Percentiles rank a stretch among this genome's conserved stretches.
These are phyloP conservation scores for Pyrgilauda ruficollis DNA, from an alignment of 2,113 vertebrate genomes.

Conservation along the genomic window DNA sequence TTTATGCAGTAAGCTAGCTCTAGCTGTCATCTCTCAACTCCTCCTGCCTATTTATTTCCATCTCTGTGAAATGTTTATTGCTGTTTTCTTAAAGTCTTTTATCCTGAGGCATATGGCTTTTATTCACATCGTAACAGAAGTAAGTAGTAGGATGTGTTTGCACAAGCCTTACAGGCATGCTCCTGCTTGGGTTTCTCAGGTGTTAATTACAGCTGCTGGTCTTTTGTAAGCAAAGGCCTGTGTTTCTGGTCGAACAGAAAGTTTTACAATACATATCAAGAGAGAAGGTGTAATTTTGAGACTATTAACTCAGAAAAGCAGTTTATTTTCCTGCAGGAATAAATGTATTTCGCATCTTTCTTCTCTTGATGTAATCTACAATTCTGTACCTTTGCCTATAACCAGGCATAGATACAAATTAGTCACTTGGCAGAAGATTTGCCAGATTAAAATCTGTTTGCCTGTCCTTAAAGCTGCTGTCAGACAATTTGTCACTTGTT, in stretches of 20 bases:
- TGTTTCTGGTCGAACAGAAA: background rate
- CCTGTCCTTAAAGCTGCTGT: background rate
- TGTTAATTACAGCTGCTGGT: background rate
- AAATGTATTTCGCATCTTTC: background rate
- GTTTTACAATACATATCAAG: background rate
- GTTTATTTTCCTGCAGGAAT: background rate
- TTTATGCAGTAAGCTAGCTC: background rate
- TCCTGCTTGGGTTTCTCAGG: background rate
- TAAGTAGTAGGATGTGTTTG: background rate
- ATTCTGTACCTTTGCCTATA: background rate
- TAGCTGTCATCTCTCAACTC: background rate
- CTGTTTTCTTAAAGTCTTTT: background rate
- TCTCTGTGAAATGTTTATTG: background rate
- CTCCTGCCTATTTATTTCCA: background rate
- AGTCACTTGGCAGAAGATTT: background rate
- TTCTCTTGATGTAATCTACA: background rate
- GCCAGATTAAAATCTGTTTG: background rate
- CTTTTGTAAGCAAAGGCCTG: background rate
- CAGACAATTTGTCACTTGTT: background rate
- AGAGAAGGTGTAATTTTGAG: background rate
- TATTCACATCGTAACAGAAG: background rate
- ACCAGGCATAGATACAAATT: background rate
- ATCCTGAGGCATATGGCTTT: background rate
- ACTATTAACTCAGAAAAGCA: background rate
- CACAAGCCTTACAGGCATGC: background rate